phyloP scores from a whole-genome alignment of 2,113 vertebrate species.

The Amphiprion ocellaris region DNA sequence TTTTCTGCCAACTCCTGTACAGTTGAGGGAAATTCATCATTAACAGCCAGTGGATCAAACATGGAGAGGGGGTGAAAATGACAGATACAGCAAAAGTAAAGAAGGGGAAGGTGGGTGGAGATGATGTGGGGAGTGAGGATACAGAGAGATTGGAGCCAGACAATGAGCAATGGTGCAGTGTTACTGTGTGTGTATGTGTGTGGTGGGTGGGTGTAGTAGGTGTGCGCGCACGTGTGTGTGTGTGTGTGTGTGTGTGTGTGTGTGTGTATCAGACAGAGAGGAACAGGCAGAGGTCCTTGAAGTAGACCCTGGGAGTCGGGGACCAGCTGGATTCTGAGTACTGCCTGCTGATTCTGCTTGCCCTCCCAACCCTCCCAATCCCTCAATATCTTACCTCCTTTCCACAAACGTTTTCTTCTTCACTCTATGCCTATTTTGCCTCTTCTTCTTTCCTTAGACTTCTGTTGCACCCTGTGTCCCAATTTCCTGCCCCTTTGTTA shows the following conservation, averaged over 20 bases:
- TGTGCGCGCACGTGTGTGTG: slow-evolving; percentile 41
- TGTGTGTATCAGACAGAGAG: background rate
- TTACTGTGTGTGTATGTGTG: slow-evolving; percentile 41
- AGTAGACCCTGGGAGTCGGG: slow-evolving; percentile 59
- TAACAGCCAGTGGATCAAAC: slow-evolving; percentile 82
- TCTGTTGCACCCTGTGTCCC: background rate
- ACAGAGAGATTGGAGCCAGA: slow-evolving; percentile 69
- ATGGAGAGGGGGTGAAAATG: slow-evolving; percentile 74
- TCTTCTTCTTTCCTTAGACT: slow-evolving; percentile 5
- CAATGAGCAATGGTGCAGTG: slow-evolving; percentile 69
- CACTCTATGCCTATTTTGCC: background rate
- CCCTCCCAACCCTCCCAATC: slow-evolving; percentile 55
- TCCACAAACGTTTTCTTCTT: slow-evolving; percentile 22
- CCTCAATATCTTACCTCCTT: slow-evolving; percentile 38
- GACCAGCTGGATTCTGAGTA: slow-evolving; percentile 76
- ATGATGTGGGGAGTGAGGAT: slow-evolving; percentile 75
- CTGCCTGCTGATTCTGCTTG: slow-evolving; percentile 66
- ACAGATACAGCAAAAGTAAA: slow-evolving; percentile 79
- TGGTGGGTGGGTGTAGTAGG: slow-evolving; percentile 20
- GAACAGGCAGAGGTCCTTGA: slow-evolving; percentile 57
- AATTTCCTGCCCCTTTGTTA: background rate
- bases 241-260: slow-evolving; percentile 32
- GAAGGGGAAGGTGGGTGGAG: slow-evolving; percentile 73
- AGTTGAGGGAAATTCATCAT: slow-evolving; percentile 80
- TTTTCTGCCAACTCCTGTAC: slow-evolving; percentile 71